Evolutionary conservation across 2,888 invertebrate species (phyloP).

Genomic region (Hetaerina titia): DNA sequence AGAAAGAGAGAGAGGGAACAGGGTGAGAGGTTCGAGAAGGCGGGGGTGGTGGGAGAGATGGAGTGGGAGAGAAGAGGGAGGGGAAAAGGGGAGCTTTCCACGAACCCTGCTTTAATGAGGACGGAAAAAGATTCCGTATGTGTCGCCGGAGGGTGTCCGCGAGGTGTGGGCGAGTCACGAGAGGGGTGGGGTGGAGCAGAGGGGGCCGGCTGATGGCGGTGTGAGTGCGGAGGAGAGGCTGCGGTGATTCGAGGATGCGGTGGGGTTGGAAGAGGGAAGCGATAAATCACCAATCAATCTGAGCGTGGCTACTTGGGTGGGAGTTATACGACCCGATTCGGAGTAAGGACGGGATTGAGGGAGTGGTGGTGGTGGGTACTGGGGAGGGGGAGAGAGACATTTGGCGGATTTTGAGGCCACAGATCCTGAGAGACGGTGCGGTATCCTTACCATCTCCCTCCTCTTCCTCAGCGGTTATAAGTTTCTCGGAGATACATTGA

Average conservation of each 20-base stretch:
- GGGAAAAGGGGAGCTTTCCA: not conserved
- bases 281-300: conserved; percentile 23
- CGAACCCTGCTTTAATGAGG: conserved; percentile 49
- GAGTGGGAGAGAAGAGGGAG: not conserved
- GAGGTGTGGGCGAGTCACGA: not conserved
- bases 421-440: too few species aligned
- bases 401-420: not conserved
- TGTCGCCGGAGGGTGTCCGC: not conserved
- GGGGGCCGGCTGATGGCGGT: not conserved
- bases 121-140: conserved; percentile 56
- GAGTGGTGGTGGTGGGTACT: too few species aligned
- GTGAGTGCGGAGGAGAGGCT: not conserved
- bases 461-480: too few species aligned
- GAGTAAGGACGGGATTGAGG: not conserved
- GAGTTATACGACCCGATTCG: conserved; percentile 22
- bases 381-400: not conserved
- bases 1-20: too few species aligned
- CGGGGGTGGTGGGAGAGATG: not conserved
- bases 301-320: not conserved
- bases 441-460: too few species aligned
- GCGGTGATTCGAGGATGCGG: not conserved
- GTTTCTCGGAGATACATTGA: too few species aligned
- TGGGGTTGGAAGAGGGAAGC: not conserved
- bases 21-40: not conserved
- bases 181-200: not conserved